Conservation (phyloP, 2,113 vertebrate species). For the Phoenicopterus ruber region DNA sequence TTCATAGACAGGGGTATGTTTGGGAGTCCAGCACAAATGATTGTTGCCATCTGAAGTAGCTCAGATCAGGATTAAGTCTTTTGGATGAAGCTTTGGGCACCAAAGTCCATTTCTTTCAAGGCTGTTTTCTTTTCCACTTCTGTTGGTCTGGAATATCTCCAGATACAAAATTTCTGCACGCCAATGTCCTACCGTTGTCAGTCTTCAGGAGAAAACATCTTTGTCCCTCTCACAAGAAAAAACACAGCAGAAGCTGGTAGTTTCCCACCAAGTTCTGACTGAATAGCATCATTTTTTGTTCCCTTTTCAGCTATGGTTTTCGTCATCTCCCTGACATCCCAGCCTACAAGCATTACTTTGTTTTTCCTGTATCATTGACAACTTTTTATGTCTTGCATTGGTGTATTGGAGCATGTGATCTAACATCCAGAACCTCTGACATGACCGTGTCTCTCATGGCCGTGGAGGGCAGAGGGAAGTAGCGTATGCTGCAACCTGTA, state of each 20-base stretch:
- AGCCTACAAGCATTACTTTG: neutral
- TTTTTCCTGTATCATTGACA: neutral
- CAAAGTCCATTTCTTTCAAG: neutral
- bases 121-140: neutral
- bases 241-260: neutral
- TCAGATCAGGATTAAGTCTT: neutral
- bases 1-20: neutral
- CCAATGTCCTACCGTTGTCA: neutral
- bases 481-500: neutral
- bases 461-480: neutral
- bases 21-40: neutral
- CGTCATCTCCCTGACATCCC: neutral
- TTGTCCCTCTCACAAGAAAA: neutral
- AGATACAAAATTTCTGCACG: neutral
- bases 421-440: neutral
- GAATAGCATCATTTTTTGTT: neutral
- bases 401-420: neutral
- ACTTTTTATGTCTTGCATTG: neutral
- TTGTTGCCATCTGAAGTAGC: neutral
- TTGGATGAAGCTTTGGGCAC: neutral
- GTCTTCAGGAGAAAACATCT: neutral
- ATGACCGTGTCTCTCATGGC: neutral
- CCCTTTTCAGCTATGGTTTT: neutral
- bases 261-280: neutral
- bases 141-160: neutral